phyloP scores from a whole-genome alignment of 2,113 vertebrate species.

The Nanorana parkeri region DNA sequence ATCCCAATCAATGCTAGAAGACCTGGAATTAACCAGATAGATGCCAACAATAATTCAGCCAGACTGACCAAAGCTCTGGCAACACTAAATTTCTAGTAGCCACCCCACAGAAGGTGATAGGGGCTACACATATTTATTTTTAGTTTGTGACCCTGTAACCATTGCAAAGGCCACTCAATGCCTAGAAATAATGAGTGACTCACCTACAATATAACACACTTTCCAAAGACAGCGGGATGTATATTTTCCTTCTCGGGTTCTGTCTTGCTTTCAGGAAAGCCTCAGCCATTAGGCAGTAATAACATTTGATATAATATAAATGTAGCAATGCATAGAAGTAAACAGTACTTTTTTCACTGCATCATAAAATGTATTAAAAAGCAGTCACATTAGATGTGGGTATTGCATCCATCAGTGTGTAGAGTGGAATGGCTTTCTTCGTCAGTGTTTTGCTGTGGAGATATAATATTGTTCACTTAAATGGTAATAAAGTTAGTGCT shows the following conservation, averaged over 20 bases:
- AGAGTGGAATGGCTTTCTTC: conserved; percentile 23
- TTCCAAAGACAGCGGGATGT: background rate
- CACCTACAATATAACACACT: background rate
- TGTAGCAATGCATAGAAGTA: conserved; percentile 37
- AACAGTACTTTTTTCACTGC: conserved; percentile 17
- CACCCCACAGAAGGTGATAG: no score
- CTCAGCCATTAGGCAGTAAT: conserved; percentile 44
- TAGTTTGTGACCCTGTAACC: no score
- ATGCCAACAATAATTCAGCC: no score
- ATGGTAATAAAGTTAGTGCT: conserved; percentile 51
- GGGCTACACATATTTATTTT: no score
- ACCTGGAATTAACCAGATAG: no score
- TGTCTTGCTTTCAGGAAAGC: conserved; percentile 19
- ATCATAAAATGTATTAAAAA: conserved; percentile 54
- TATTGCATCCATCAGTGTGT: conserved; percentile 35
- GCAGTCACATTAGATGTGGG: conserved; percentile 41
- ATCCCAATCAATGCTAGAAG: no score
- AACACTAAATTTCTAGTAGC: no score
- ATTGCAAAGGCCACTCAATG: background rate
- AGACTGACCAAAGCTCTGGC: no score
- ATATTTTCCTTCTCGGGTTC: background rate
- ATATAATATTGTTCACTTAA: conserved; percentile 49
- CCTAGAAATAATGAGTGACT: background rate
- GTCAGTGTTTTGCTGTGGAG: conserved; percentile 32
- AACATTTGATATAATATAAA: conserved; percentile 53